These are phyloP conservation scores for Clarias laeviceps DNA, from an alignment of 2,797 vertebrate species.

Conservation along the genomic window DNA sequence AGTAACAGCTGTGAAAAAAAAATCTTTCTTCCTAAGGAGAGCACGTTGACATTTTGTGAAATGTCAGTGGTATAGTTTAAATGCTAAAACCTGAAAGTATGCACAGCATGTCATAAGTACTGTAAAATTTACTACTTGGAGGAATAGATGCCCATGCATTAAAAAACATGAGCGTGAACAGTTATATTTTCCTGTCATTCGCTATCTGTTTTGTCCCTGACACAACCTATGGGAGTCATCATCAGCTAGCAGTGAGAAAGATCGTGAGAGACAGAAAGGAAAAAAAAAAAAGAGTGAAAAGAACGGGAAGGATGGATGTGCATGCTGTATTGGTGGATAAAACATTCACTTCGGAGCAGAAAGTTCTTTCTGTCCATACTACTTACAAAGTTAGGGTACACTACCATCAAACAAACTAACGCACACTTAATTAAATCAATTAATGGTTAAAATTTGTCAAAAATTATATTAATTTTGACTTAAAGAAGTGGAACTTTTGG, in stretches of 20 bases:
- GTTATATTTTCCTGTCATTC: neutral
- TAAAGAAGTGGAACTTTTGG: neutral
- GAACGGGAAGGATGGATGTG: neutral
- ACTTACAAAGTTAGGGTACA: conserved; percentile 1
- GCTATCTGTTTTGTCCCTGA: conserved; percentile 19
- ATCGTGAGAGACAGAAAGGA: neutral
- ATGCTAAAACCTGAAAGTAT: neutral
- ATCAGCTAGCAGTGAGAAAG: neutral
- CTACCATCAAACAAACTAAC: conserved; percentile 10
- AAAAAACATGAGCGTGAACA: neutral
- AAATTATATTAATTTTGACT: neutral
- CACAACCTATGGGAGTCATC: conserved; percentile 15
- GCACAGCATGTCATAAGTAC: neutral
- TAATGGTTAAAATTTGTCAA: no score
- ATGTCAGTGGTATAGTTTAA: neutral
- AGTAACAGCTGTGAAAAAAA: neutral
- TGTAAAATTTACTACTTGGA: neutral
- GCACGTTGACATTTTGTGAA: neutral
- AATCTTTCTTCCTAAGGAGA: neutral
- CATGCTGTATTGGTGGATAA: conserved; percentile 27
- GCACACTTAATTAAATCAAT: conserved; percentile 7
- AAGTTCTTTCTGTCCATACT: conserved; percentile 9
- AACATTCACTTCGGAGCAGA: conserved; percentile 14
- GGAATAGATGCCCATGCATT: neutral
- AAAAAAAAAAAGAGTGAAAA: neutral